Base-by-base conservation (phyloP, 2,797 vertebrate species). In the Scyliorhinus canicula region DNA sequence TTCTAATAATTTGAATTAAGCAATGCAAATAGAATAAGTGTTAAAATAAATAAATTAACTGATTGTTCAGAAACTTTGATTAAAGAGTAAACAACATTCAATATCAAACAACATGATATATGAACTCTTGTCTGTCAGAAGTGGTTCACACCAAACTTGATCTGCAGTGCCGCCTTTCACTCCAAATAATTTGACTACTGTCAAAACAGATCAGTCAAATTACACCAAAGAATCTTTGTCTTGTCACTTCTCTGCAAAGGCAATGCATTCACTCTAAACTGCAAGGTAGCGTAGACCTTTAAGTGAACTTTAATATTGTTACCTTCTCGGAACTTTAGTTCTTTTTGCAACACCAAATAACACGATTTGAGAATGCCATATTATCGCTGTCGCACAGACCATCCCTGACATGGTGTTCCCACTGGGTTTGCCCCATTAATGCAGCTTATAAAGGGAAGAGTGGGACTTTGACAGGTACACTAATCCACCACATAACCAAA, bases 201-300 rank as follows among this genome's bases (percentile, higher is more conserved):
- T 99, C 99, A 99, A 98, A 99, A 99, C 98, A 99, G 99, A 99
- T 99, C 99, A 98, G 99, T 99, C 99, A 99, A 99, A 99, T 99
- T 99, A 99, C 96, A 97, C 97, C 97, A 97, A 97, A 97, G 97
- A 98, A 97, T 98, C 98, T 98, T 98, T 98, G 97, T 98, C 98
- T 98, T 98, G 98, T 98, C 97, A 97, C 98, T 98, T 98, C 97
- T 97, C 97, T 98, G 98, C 98, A 98, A 95, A 97, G 97, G 98
- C 98, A 98, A 98, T 97, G 97, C 97, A 98, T 98, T 99, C 98
- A 97, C 98, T 99, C 98, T 98, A 98, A 98, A 98, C 99, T 98
- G 98, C 97, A 98, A 97, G 97, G n/a, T 5, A 82, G 19, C n/a
- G 50, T n/a, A 88, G 50, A 31, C 52, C 50, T 35, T 88, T 60